Percentiles rank a stretch among this genome's conserved stretches.
These are phyloP conservation scores for Sardinella longiceps DNA, from an alignment of 2,797 vertebrate species.

Conservation along the genomic window DNA sequence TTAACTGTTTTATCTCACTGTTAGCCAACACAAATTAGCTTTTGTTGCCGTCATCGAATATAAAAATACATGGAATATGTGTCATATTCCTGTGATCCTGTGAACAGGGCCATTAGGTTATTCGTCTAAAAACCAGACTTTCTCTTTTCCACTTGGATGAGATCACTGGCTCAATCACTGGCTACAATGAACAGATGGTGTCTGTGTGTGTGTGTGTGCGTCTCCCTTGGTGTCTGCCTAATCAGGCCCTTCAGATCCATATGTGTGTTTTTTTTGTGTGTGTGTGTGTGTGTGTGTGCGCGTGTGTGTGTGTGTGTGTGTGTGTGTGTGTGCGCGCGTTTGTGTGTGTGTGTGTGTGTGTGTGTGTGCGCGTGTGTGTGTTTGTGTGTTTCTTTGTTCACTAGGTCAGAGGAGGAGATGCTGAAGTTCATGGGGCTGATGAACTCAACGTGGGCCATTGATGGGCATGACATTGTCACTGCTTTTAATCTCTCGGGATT, in stretches of 20 bases:
- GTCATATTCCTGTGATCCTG: not conserved
- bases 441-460: slow-evolving; percentile 73
- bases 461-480: slow-evolving; percentile 72
- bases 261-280: slow-evolving; percentile 16
- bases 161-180: not conserved
- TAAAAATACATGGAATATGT: not conserved
- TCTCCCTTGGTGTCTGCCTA: slow-evolving; percentile 12
- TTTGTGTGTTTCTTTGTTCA: slow-evolving; percentile 27
- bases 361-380: not conserved
- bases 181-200: not conserved
- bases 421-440: slow-evolving; percentile 78
- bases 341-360: slow-evolving; percentile 28
- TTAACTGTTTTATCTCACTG: not conserved
- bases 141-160: not conserved
- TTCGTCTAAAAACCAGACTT: not conserved
- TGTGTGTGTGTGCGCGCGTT: not conserved
- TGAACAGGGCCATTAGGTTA: not conserved
- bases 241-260: not conserved
- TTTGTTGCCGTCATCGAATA: not conserved
- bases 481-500: slow-evolving; percentile 74
- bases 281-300: slow-evolving; percentile 3
- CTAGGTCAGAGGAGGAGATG: slow-evolving; percentile 77
- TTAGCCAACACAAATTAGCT: not conserved
- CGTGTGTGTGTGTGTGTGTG: slow-evolving; percentile 21
- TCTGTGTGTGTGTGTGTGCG: slow-evolving; percentile 2